phyloP scores from a whole-genome alignment of 2,888 invertebrate genomes.

The Liopterus haemorrhoidalis region DNA sequence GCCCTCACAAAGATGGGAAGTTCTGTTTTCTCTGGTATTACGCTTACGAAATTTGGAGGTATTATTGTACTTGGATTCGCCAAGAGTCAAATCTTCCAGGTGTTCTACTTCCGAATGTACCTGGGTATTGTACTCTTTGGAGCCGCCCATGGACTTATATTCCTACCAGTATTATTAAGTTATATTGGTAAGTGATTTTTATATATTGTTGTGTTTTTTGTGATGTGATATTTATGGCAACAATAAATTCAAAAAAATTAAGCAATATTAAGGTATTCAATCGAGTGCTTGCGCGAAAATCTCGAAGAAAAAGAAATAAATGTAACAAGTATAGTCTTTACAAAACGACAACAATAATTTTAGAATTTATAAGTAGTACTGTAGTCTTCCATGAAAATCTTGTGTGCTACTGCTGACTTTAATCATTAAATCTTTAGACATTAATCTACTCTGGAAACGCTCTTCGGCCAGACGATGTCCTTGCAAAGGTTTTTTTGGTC shows the following conservation, averaged over 20 bases:
- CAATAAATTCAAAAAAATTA: conserved; percentile 6
- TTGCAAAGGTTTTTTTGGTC: no score
- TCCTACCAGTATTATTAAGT: conserved; percentile 94
- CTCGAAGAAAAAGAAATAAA: no score
- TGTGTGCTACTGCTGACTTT: no score
- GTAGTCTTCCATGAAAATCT: no score
- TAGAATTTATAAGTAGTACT: no score
- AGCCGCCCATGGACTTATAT: conserved; percentile 93
- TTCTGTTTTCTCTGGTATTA: conserved; percentile 95
- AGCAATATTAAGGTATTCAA: not conserved
- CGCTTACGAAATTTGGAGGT: conserved; percentile 95
- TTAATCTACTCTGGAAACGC: no score
- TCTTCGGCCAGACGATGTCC: no score
- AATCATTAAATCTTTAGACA: no score
- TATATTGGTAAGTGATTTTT: conserved; percentile 75
- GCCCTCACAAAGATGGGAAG: conserved; percentile 88
- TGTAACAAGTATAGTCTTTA: no score
- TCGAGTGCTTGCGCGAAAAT: not conserved
- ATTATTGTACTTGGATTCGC: conserved; percentile 95
- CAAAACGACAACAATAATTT: no score
- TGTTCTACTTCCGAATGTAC: conserved; percentile 97
- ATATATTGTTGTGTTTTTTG: conserved; percentile 6
- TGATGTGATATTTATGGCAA: not conserved
- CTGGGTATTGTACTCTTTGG: conserved; percentile 95
- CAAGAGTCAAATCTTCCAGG: conserved; percentile 94